Base-by-base conservation (phyloP, 2,888 invertebrate species). In the Sturmia bella region DNA sequence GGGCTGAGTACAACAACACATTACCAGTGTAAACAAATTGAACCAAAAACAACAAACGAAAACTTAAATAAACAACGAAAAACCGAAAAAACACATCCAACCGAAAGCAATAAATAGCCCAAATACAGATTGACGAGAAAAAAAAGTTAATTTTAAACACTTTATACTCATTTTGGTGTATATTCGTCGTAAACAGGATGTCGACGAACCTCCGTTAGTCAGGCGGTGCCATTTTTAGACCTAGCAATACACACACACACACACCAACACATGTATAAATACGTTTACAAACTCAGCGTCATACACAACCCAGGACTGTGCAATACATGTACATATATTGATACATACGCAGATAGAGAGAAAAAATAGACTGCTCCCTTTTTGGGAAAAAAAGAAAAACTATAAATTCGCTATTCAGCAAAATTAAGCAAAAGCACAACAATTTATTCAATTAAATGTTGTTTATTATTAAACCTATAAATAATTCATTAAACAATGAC, bases 61-160 rank as follows among this genome's bases (percentile, higher is more conserved):
- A 74, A 45, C 45, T 37, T 37, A 6, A 59, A 11, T 39, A 43
- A 54, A 32, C 17, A 50, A 72, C 32, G 32, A 17, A 6, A 13
- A 41, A 43, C 15, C 4, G 0, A 39, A 21, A 2, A 21, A 19
- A 1, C 56, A 9, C 45, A 52, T n/a, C 21, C n/a, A 59, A 59
- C 12, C 70, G 37, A 37, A 13, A 61, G 48, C 45, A 39, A 72
- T 59, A 72, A 72, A 72, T 72, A 72, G 50, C 59, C 70, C 48
- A 48, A 15, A 63, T 73, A 73, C 43, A 73, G 63, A 73, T 54
- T 73, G 61, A 63, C 48, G 27, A 73, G 56, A 74, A 63, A 63
- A 32, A 54, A n/a, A 32, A 19, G 39, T 6, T 9, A 32, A 3
- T 32, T 32, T 48, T 57, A 57, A 57, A 45, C 57, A 48, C 39